Evolutionary conservation across 2,797 vertebrate genomes (phyloP).

Genomic region (Labeo calbasu): DNA sequence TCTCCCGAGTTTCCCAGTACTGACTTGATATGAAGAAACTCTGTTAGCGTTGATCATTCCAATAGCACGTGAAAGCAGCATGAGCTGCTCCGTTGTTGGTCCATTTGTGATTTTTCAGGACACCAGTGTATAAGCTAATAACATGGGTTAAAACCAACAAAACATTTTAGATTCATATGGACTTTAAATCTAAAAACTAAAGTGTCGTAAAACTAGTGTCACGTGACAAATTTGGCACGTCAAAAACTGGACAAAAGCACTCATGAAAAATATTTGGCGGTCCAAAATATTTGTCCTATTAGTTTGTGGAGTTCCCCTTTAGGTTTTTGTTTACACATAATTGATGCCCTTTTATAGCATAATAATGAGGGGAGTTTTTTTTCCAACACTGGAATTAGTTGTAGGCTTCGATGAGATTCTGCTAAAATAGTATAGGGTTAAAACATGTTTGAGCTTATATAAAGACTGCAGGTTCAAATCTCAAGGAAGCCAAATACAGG

Average conservation of each 20-base stretch:
- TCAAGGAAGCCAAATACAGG: background rate
- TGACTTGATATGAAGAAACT: too few species aligned
- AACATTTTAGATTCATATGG: background rate
- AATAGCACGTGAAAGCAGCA: too few species aligned
- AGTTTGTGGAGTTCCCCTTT: conserved; percentile 19
- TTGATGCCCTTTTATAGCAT: conserved; percentile 1
- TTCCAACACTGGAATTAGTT: background rate
- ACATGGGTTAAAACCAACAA: background rate
- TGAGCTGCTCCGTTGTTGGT: too few species aligned
- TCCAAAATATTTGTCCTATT: background rate
- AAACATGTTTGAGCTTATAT: conserved; percentile 1
- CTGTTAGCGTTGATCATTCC: too few species aligned
- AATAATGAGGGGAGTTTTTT: background rate
- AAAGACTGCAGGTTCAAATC: background rate
- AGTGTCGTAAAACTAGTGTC: background rate
- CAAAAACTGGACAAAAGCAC: background rate
- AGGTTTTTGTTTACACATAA: conserved; percentile 7
- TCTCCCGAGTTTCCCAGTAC: too few species aligned
- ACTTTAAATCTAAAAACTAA: background rate
- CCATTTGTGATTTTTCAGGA: background rate
- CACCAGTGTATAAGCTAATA: background rate
- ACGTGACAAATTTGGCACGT: background rate
- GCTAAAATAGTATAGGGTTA: background rate
- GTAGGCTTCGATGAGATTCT: background rate
- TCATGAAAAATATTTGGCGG: background rate